Conservation (phyloP, 2,113 vertebrate genomes). For the Ardeotis arabs region DNA sequence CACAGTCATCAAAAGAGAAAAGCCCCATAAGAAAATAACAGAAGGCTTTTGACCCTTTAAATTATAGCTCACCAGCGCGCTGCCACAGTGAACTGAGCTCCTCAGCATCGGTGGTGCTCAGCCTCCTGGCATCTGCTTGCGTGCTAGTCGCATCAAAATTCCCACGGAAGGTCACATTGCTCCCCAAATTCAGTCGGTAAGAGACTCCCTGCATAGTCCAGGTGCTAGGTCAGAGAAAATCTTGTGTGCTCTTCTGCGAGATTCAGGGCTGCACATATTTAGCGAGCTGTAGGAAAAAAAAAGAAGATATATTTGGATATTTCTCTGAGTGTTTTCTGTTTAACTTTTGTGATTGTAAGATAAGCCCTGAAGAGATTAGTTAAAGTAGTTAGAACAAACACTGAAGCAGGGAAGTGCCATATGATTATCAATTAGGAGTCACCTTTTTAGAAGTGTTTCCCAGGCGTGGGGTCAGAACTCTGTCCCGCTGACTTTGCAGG, state of each 20-base stretch:
- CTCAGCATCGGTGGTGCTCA: not conserved
- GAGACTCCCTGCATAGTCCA: not conserved
- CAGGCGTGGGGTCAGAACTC: not conserved
- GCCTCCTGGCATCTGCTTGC: not conserved
- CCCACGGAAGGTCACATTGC: not conserved
- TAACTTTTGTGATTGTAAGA: not conserved
- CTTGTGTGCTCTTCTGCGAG: not conserved
- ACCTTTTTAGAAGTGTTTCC: not conserved
- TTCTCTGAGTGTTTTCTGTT: not conserved
- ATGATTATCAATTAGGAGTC: not conserved
- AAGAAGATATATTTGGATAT: not conserved
- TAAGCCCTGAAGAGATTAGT: not conserved
- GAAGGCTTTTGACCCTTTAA: conserved; percentile 67
- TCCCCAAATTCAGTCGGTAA: not conserved
- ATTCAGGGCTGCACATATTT: not conserved
- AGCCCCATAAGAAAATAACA: conserved; percentile 50
- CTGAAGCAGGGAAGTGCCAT: not conserved
- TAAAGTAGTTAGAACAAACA: not conserved
- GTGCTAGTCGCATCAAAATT: not conserved
- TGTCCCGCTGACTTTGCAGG: not conserved
- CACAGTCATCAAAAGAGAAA: conserved; percentile 48
- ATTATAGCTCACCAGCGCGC: conserved; percentile 13
- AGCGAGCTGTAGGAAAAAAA: not conserved
- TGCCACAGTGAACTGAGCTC: not conserved
- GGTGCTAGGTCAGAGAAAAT: not conserved